Evolutionary conservation across 1,140 invertebrate species (phyloP), one percentile per base, ranked within the genome.

Genomic region (Nephila pilipes): DNA sequence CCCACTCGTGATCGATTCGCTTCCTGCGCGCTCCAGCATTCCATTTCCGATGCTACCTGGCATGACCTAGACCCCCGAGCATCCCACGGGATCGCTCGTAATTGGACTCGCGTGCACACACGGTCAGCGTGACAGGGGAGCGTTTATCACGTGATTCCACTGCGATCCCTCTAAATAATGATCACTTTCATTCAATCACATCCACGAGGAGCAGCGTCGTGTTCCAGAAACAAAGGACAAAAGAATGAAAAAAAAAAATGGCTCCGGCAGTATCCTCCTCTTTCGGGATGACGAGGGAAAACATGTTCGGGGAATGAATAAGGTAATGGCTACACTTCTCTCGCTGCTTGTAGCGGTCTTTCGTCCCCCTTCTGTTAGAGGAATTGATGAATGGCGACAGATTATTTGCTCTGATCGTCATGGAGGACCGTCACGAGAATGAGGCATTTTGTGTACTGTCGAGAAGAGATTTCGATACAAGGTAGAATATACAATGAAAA

Each of bases 71-170:
- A 80, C 79, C 79, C 79, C 22, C 25, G 22, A n/a, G n/a, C 25
- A 25, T 65, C 63, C 63, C 63, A n/a, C 14, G 63, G 63, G 63
- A 65, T 65, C 6, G 22, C 25, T 65, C 46, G 36, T 85, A 85
- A 85, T 85, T 85, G 81, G 81, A 55, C 25, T 85, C 46, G 81
- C 81, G 81, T 85, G 81, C 81, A 20, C 36, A 46, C 46, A 46
- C 46, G 46, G 46, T 46, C 46, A 46, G 81, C 81, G 81, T 85
- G 81, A 85, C 81, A 55, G 81, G 81, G 81, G 25, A 85, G 81
- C 81, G 81, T 85, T 85, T 85, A 85, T 85, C 81, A 85, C 81
- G 81, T 85, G 81, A 85, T 85, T 12, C 81, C 63, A 85, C n/a
- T 54, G 20, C n/a, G 25, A 22, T 85, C 54, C 46, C 81, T 85